phyloP scores from a whole-genome alignment of 2,797 vertebrate species.

The Botia kubotai region DNA sequence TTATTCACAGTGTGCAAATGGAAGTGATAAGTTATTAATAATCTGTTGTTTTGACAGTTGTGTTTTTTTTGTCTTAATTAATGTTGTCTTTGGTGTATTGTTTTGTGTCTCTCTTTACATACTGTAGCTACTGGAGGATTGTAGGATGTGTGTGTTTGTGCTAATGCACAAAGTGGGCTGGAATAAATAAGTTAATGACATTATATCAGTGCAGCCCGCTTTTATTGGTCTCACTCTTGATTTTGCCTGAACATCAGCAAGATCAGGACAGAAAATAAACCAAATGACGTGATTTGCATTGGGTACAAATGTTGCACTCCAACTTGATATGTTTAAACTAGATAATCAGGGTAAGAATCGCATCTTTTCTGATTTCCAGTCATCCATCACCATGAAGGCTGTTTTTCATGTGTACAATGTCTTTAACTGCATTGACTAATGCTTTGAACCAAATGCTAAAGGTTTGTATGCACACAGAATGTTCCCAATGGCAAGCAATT shows the following conservation, averaged over 20 bases:
- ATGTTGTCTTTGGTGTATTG: constrained; percentile 81
- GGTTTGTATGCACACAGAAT: constrained; percentile 9
- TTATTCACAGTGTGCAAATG: constrained; percentile 60
- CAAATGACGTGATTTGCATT: background rate
- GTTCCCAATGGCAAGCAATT: background rate
- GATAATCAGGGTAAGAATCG: constrained; percentile 19
- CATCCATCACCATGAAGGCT: constrained; percentile 9
- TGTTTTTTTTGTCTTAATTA: constrained; percentile 79
- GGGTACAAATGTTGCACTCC: constrained; percentile 10
- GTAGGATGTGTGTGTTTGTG: constrained; percentile 67
- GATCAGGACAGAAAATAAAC: background rate
- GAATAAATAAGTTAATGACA: constrained; percentile 67
- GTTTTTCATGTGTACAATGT: constrained; percentile 10
- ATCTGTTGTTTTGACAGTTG: constrained; percentile 76
- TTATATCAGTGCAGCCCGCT: constrained; percentile 69
- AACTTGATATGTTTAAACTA: constrained; percentile 23
- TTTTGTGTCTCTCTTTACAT: constrained; percentile 79
- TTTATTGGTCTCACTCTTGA: constrained; percentile 12
- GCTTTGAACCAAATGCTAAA: constrained; percentile 34
- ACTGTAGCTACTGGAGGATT: constrained; percentile 79
- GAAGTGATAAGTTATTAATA: constrained; percentile 81
- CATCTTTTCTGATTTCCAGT: background rate
- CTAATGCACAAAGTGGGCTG: constrained; percentile 41
- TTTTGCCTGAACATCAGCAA: constrained; percentile 21
- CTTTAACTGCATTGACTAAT: constrained; percentile 11